A percentile compares a stretch with the other conserved stretches of the same genome.
These are phyloP conservation scores for Paracanthobrama guichenoti DNA, from an alignment of 2,113 vertebrate genomes.

Conservation along the genomic window DNA sequence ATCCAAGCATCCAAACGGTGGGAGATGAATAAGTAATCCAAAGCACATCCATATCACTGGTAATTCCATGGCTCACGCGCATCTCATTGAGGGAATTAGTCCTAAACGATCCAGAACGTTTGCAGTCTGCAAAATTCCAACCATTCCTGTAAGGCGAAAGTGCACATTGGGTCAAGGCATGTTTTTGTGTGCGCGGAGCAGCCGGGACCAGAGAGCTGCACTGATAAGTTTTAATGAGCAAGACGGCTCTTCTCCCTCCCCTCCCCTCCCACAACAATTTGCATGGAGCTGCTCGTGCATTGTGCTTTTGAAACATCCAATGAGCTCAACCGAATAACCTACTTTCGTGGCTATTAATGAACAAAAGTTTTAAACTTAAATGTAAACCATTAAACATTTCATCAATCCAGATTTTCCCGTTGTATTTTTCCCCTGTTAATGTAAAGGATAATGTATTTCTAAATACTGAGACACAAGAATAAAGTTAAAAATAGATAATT, in stretches of 20 bases:
- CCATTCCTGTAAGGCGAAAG: constrained; percentile 15
- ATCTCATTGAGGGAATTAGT: constrained; percentile 30
- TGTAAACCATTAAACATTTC: not conserved
- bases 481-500: not conserved
- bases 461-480: not conserved
- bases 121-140: constrained; percentile 35
- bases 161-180: constrained; percentile 15
- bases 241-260: constrained; percentile 72
- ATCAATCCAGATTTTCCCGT: not conserved
- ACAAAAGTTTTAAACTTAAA: not conserved
- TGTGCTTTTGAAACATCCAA: constrained; percentile 34
- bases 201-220: constrained; percentile 54
- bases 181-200: constrained; percentile 8
- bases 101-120: constrained; percentile 25
- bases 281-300: constrained; percentile 64
- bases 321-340: constrained; percentile 9
- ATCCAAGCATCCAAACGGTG: constrained; percentile 61
- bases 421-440: not conserved
- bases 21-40: constrained; percentile 53
- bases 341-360: not conserved
- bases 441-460: not conserved
- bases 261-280: constrained; percentile 68
- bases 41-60: constrained; percentile 58
- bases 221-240: constrained; percentile 63
- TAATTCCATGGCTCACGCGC: constrained; percentile 60